These are phyloP conservation scores for Holacanthus passer DNA, from an alignment of 2,113 vertebrate species.

Conservation along the genomic window DNA sequence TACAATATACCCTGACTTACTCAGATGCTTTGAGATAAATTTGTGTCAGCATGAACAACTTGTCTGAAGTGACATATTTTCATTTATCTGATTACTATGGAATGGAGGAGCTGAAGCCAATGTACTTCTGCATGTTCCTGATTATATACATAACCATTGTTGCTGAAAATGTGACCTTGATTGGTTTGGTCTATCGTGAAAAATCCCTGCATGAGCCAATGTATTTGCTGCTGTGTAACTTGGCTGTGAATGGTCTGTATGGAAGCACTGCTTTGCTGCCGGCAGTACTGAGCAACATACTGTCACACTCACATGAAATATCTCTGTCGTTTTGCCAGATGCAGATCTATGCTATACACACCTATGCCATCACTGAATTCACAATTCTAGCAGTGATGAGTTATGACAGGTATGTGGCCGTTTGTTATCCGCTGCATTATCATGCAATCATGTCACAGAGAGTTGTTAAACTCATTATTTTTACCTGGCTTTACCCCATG, in stretches of 20 bases:
- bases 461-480: slow-evolving; percentile 51
- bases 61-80: slow-evolving; percentile 51
- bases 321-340: slow-evolving; percentile 57
- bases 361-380: slow-evolving; percentile 67
- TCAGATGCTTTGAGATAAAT: background rate
- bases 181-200: slow-evolving; percentile 59
- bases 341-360: slow-evolving; percentile 71
- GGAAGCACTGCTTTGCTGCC: slow-evolving; percentile 69
- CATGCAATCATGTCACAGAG: slow-evolving; percentile 67
- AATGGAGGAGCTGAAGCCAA: slow-evolving; percentile 49
- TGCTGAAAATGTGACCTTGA: slow-evolving; percentile 56
- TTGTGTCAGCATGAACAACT: slow-evolving; percentile 60
- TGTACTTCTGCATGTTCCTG: slow-evolving; percentile 70
- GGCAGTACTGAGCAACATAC: slow-evolving; percentile 51
- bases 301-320: slow-evolving; percentile 47
- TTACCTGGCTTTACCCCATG: slow-evolving; percentile 67
- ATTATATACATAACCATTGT: slow-evolving; percentile 63
- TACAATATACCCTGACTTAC: no score
- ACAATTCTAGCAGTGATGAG: slow-evolving; percentile 74
- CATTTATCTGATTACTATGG: slow-evolving; percentile 54
- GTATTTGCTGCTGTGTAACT: slow-evolving; percentile 71
- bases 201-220: slow-evolving; percentile 69
- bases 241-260: slow-evolving; percentile 71
- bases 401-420: slow-evolving; percentile 76
- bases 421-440: slow-evolving; percentile 74